phyloP scores from a whole-genome alignment of 2,888 invertebrate species.

The Epicampocera succincta region DNA sequence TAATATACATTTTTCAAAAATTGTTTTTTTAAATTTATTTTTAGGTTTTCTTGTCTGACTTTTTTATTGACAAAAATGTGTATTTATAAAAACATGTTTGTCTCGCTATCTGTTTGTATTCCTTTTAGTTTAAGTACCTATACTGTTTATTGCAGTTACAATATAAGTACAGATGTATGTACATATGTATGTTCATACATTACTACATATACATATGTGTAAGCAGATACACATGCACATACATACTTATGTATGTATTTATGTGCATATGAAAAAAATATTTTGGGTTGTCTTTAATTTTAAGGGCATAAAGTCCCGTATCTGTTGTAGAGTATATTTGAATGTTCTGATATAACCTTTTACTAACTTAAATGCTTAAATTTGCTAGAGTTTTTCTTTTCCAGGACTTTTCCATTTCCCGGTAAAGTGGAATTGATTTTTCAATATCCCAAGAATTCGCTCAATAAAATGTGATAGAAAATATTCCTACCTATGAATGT shows the following conservation, averaged over 20 bases:
- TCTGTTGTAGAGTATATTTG: slow-evolving; percentile 12
- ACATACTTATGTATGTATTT: neutral
- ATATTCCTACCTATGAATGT: too few relatives aligned
- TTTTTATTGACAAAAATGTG: slow-evolving; percentile 41
- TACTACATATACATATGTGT: too few relatives aligned
- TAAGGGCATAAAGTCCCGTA: too few relatives aligned
- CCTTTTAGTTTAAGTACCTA: neutral
- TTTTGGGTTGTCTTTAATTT: too few relatives aligned
- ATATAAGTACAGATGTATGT: neutral
- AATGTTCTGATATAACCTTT: slow-evolving; percentile 46
- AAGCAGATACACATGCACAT: too few relatives aligned
- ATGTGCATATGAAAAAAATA: slow-evolving; percentile 8
- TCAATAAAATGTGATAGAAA: too few relatives aligned
- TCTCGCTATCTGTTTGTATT: slow-evolving; percentile 27
- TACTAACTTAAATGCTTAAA: slow-evolving; percentile 35
- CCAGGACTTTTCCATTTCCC: too few relatives aligned
- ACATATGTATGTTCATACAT: too few relatives aligned
- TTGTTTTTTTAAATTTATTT: slow-evolving; percentile 51
- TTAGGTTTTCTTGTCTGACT: slow-evolving; percentile 46
- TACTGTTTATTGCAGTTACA: slow-evolving; percentile 16
- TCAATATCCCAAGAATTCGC: too few relatives aligned
- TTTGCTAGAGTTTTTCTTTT: too few relatives aligned
- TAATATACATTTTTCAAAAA: slow-evolving; percentile 33
- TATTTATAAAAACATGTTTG: slow-evolving; percentile 6
- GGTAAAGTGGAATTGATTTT: too few relatives aligned